A percentile compares a stretch with the other conserved stretches of the same genome.
phyloP scores from a whole-genome alignment of 2,888 invertebrate species.

The Gastracanthus pulcherrimus region DNA sequence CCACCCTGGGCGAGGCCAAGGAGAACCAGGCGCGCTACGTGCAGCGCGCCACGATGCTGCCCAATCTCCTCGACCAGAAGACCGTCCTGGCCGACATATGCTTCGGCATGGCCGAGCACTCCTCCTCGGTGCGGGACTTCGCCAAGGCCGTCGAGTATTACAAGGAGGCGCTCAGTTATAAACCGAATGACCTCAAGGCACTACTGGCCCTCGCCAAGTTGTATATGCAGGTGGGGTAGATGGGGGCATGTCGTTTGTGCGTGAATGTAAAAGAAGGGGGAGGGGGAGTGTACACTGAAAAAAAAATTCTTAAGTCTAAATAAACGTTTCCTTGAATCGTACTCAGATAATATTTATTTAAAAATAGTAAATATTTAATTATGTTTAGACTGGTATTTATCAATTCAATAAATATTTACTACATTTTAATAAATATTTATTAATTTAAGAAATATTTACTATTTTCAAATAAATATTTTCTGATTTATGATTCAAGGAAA shows the following conservation, averaged over 20 bases:
- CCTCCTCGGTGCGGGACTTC: conserved; percentile 82
- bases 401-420: no score
- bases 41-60: conserved; percentile 85
- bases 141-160: conserved; percentile 89
- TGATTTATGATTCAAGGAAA: no score
- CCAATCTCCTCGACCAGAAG: conserved; percentile 77
- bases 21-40: conserved; percentile 87
- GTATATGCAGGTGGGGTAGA: conserved; percentile 86
- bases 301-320: no score
- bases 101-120: conserved; percentile 86
- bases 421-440: no score
- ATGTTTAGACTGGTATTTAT: no score
- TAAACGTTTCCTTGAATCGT: no score
- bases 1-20: conserved; percentile 86
- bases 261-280: not conserved
- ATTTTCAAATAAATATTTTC: no score
- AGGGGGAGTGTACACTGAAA: no score
- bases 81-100: conserved; percentile 81
- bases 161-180: conserved; percentile 90
- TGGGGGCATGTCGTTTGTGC: not conserved
- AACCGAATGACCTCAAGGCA: conserved; percentile 87
- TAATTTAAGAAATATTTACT: no score
- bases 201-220: conserved; percentile 87
- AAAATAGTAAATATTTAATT: no score
- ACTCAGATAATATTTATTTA: no score